phyloP scores from a whole-genome alignment of 2,888 invertebrate genomes.

The Morpho achilles region DNA sequence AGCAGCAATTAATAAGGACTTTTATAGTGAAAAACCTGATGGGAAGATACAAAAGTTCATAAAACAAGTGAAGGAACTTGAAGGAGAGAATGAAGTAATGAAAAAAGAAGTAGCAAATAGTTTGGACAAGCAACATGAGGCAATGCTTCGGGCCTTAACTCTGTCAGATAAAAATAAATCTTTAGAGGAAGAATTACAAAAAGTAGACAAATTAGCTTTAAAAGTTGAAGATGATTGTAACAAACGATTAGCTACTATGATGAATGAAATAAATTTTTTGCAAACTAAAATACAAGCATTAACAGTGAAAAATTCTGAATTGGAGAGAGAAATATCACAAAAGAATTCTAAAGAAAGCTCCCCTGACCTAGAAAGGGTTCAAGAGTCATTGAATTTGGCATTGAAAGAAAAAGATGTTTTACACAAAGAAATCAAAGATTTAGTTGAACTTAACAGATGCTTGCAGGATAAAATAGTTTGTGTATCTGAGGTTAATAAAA shows the following conservation, averaged over 20 bases:
- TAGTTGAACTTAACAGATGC: slow-evolving; percentile 67
- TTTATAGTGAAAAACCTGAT: slow-evolving; percentile 80
- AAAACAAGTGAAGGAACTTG: slow-evolving; percentile 79
- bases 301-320: slow-evolving; percentile 60
- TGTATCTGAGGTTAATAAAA: slow-evolving; percentile 44
- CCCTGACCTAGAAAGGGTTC: slow-evolving; percentile 35
- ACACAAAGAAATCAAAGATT: slow-evolving; percentile 64
- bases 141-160: slow-evolving; percentile 86
- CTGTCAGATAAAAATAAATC: slow-evolving; percentile 86
- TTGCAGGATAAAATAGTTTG: slow-evolving; percentile 65
- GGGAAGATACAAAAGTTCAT: slow-evolving; percentile 77
- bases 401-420: slow-evolving; percentile 64
- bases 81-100: slow-evolving; percentile 75
- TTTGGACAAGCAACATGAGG: slow-evolving; percentile 86
- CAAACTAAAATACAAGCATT: slow-evolving; percentile 77
- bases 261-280: slow-evolving; percentile 78
- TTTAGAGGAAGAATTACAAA: slow-evolving; percentile 84
- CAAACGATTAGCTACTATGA: slow-evolving; percentile 81
- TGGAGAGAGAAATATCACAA: slow-evolving; percentile 79
- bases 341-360: slow-evolving; percentile 36
- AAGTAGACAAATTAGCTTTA: slow-evolving; percentile 86
- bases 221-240: slow-evolving; percentile 89
- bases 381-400: slow-evolving; percentile 45
- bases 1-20: slow-evolving; percentile 81
- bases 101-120: slow-evolving; percentile 74